A percentile compares a stretch with the other conserved stretches of the same genome.
phyloP scores from a whole-genome alignment of 2,113 vertebrate species.

The Pseudorasbora parva region DNA sequence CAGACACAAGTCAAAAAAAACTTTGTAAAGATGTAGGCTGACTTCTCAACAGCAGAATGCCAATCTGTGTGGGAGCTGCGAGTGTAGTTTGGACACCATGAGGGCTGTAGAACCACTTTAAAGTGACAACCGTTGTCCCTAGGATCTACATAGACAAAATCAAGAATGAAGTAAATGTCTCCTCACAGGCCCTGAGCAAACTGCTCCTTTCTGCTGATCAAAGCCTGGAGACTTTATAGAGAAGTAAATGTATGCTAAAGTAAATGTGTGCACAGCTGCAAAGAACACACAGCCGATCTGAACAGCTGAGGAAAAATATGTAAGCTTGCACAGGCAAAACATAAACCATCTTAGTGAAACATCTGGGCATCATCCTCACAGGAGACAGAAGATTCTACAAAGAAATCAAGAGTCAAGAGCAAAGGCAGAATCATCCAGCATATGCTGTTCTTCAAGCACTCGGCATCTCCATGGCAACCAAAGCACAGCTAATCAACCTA shows the following conservation, averaged over 20 bases:
- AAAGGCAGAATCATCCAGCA: constrained; percentile 10
- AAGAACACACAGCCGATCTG: constrained; percentile 23
- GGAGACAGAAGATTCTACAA: constrained; percentile 21
- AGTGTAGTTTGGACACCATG: constrained; percentile 28
- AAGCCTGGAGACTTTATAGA: constrained; percentile 31
- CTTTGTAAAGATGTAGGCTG: constrained; percentile 31
- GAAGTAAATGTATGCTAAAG: constrained; percentile 37
- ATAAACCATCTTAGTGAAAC: constrained; percentile 29
- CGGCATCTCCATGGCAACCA: constrained; percentile 22
- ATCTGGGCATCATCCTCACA: constrained; percentile 10
- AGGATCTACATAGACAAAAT: constrained; percentile 23
- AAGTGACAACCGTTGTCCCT: constrained; percentile 30
- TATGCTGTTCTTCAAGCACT: constrained; percentile 30
- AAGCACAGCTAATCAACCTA: constrained; percentile 12
- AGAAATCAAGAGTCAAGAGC: constrained; percentile 40
- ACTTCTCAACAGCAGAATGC: constrained; percentile 25
- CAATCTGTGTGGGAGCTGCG: constrained; percentile 16
- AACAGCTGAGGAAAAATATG: constrained; percentile 22
- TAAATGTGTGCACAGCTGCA: constrained; percentile 34
- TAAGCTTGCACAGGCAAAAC: constrained; percentile 14
- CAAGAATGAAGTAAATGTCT: not conserved
- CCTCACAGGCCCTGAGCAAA: constrained; percentile 34
- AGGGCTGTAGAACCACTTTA: constrained; percentile 29
- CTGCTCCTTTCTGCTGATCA: constrained; percentile 20
- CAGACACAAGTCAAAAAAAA: constrained; percentile 20